Percentiles rank a stretch among this genome's conserved stretches.
phyloP scores from a whole-genome alignment of 2,113 vertebrate genomes.

The Proterorhinus semilunaris region DNA sequence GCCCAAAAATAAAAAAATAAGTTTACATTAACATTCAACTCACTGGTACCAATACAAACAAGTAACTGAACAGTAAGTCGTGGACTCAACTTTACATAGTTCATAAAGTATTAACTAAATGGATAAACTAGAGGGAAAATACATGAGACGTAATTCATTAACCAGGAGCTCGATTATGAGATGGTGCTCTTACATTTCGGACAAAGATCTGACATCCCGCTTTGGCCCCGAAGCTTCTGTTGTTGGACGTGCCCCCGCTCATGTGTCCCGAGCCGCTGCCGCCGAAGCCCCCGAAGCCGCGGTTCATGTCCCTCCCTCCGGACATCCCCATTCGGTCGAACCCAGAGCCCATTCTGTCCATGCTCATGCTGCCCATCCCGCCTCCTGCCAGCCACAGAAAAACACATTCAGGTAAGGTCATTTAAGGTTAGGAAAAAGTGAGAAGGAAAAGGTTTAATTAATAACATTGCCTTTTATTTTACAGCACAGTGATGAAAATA shows the following conservation, averaged over 20 bases:
- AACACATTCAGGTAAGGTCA: not conserved
- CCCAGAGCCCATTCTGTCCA: conserved; percentile 89
- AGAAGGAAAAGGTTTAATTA: no score
- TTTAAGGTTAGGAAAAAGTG: no score
- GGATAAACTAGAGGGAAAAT: no score
- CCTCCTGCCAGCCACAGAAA: conserved; percentile 64
- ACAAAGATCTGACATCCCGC: conserved; percentile 98
- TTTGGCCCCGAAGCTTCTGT: conserved; percentile 83
- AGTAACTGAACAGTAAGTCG: not conserved
- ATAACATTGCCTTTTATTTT: no score
- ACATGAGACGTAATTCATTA: no score
- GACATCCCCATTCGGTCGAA: conserved; percentile 90
- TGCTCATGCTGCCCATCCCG: conserved; percentile 88
- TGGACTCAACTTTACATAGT: not conserved
- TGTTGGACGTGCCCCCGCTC: conserved; percentile 85
- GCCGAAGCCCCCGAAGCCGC: conserved; percentile 84
- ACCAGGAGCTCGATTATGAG: not conserved
- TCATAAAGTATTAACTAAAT: no score
- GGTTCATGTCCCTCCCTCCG: conserved; percentile 85
- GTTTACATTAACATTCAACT: not conserved
- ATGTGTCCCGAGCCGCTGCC: conserved; percentile 73
- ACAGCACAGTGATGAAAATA: no score
- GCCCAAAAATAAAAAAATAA: conserved; percentile 64
- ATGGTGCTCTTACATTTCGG: conserved; percentile 86
- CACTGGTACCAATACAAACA: not conserved